phyloP scores from a whole-genome alignment of 2,888 invertebrate species.

The Steinernema scapterisci region DNA sequence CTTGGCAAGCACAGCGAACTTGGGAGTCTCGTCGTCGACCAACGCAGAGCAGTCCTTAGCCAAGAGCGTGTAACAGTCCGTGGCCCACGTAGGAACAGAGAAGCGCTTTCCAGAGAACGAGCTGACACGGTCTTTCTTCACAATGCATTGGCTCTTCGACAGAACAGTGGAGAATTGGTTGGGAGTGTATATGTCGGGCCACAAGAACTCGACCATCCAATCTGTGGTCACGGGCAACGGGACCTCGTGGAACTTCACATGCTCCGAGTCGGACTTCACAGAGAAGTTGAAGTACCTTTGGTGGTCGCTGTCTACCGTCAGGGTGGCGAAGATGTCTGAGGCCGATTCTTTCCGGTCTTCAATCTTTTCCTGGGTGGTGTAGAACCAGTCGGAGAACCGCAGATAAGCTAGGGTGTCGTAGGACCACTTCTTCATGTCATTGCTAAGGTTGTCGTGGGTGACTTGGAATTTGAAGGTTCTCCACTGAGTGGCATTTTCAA shows the following conservation, averaged over 20 bases:
- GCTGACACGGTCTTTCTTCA: constrained; percentile 44
- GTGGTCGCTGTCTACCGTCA: constrained; percentile 59
- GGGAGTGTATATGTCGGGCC: not conserved
- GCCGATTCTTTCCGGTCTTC: constrained; percentile 36
- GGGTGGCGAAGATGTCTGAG: constrained; percentile 40
- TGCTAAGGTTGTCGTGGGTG: not conserved
- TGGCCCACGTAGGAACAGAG: constrained; percentile 39
- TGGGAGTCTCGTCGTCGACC: constrained; percentile 49
- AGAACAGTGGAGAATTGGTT: not conserved
- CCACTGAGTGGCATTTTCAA: constrained; percentile 35
- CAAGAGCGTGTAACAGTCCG: constrained; percentile 68
- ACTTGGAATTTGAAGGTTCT: constrained; percentile 34
- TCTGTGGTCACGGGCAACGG: constrained; percentile 36
- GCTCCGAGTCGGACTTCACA: constrained; percentile 53
- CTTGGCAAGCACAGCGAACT: constrained; percentile 68
- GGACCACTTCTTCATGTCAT: constrained; percentile 23
- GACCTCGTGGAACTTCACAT: constrained; percentile 45
- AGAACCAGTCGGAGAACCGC: constrained; percentile 20
- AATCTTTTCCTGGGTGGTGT: too few species aligned
- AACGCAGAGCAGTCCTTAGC: constrained; percentile 68
- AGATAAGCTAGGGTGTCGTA: not conserved
- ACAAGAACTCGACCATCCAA: not conserved
- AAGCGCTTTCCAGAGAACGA: constrained; percentile 65
- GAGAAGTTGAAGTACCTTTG: constrained; percentile 57
- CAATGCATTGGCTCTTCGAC: constrained; percentile 36